phyloP scores from a whole-genome alignment of 2,797 vertebrate genomes.

The Nannoperca obscura region DNA sequence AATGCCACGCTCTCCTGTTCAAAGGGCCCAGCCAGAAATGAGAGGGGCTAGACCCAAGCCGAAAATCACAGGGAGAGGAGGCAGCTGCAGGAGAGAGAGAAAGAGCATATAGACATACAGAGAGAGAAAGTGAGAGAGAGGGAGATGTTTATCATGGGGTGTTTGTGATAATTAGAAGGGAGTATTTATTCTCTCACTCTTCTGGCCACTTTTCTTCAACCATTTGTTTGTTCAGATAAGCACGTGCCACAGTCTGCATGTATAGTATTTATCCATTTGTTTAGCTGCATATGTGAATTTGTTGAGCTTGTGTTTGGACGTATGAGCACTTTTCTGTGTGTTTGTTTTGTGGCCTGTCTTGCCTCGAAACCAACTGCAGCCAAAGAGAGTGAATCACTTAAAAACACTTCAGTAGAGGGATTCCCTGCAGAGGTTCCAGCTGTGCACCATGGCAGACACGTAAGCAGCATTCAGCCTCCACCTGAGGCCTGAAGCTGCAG shows the following conservation, averaged over 20 bases:
- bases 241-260: slow-evolving; percentile 1
- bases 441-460: slow-evolving; percentile 38
- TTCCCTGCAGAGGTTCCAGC: slow-evolving; percentile 43
- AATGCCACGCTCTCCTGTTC: slow-evolving; percentile 80
- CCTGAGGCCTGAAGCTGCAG: slow-evolving; percentile 34
- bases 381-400: slow-evolving; percentile 9
- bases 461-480: slow-evolving; percentile 35
- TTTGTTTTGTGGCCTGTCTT: slow-evolving; percentile 18
- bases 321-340: slow-evolving; percentile 3
- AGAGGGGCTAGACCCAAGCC: slow-evolving; percentile 67
- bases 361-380: slow-evolving; percentile 9
- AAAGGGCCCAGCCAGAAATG: slow-evolving; percentile 74
- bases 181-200: slow-evolving; percentile 51
- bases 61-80: slow-evolving; percentile 71
- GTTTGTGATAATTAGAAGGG: slow-evolving; percentile 60
- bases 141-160: slow-evolving; percentile 59
- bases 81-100: slow-evolving; percentile 55
- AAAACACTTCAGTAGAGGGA: slow-evolving; percentile 27
- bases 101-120: slow-evolving; percentile 1
- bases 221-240: slow-evolving; percentile 43
- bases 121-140: slow-evolving; percentile 10
- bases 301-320: not conserved
- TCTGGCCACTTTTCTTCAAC: slow-evolving; percentile 42
- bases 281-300: slow-evolving; percentile 13
- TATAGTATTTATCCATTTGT: slow-evolving; percentile 14